Evolutionary conservation across 2,797 vertebrate species (phyloP), one percentile per base, ranked within the genome.

Genomic region (Clarias laeviceps): DNA sequence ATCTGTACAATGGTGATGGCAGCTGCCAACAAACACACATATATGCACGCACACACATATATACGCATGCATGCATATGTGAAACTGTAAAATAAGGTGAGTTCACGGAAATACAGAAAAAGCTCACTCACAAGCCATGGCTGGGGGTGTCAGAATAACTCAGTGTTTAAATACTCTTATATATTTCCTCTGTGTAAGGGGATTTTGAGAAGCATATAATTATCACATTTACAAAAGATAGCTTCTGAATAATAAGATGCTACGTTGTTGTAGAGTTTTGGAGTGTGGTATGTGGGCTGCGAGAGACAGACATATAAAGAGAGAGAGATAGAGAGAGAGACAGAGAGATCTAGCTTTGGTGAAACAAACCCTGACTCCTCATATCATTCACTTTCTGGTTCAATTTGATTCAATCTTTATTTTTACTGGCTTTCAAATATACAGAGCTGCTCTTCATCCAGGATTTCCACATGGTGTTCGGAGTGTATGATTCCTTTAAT

Each of bases 141-240:
- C 15, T 24, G 56, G 37, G 54, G 57, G 40, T 37, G 85, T 50
- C 24, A 79, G 82, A 69, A 69, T 45, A 80, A 87, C 72, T 87
- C 65, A 9, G 82, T 83, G 85, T 88, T 85, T 61, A 73, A 84
- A 79, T 61, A 20, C 69, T 64, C 81, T 81, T 76, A 90, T 87
- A 82, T 69, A 65, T 87, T 88, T 88, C 84, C 87, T 87, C 80
- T 83, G 84, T 84, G 83, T 73, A 85, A 84, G 79, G 77, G 62
- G 83, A 79, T 85, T 86, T 84, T 68, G 45, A 62, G 89, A 90
- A 94, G 91, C 88, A 24, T 95, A 91, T 95, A 95, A 96, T 96
- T 96, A 95, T 95, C 95, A 93, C 95, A 95, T 96, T 96, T 95
- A 93, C 93, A 69, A 91, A 91, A 92, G 94, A 93, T 92, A 95